These are phyloP conservation scores for Thomomys bottae DNA, from an alignment of 2,113 vertebrate genomes.

Conservation along the genomic window DNA sequence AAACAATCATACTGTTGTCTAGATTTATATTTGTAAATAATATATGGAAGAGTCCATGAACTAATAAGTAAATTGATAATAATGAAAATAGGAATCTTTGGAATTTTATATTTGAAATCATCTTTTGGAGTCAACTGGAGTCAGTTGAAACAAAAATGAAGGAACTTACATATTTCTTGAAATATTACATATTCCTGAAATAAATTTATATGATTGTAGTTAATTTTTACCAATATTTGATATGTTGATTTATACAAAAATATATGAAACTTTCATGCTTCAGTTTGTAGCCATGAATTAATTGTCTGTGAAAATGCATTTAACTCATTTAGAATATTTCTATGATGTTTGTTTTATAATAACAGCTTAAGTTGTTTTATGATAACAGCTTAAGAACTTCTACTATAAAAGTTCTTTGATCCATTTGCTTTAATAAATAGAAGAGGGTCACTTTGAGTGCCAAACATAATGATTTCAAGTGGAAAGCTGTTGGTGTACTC, in stretches of 20 bases:
- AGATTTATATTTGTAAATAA: conserved; percentile 65
- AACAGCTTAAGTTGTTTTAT: conserved; percentile 47
- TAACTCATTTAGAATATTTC: conserved; percentile 38
- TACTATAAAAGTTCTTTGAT: conserved; percentile 54
- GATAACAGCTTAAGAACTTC: conserved; percentile 61
- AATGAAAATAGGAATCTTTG: neutral
- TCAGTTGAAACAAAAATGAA: neutral
- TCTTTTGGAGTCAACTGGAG: conserved; percentile 31
- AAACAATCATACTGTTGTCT: conserved; percentile 71
- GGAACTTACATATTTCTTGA: conserved; percentile 6
- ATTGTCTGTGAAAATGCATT: conserved; percentile 76
- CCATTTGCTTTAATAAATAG: conserved; percentile 26
- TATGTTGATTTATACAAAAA: conserved; percentile 77
- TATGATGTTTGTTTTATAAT: conserved; percentile 70
- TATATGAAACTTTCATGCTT: conserved; percentile 68
- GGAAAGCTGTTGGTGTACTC: neutral
- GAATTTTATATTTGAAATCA: conserved; percentile 24
- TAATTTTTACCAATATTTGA: conserved; percentile 78
- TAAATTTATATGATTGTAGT: neutral
- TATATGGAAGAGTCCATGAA: neutral
- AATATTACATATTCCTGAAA: neutral
- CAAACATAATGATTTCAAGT: conserved; percentile 22
- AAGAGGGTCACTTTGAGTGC: neutral
- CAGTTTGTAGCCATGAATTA: conserved; percentile 68
- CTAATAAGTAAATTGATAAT: conserved; percentile 26